Evolutionary conservation across 2,797 vertebrate genomes (phyloP), one percentile per base, ranked within the genome.

Genomic region (Mormyrops boulengeri): DNA sequence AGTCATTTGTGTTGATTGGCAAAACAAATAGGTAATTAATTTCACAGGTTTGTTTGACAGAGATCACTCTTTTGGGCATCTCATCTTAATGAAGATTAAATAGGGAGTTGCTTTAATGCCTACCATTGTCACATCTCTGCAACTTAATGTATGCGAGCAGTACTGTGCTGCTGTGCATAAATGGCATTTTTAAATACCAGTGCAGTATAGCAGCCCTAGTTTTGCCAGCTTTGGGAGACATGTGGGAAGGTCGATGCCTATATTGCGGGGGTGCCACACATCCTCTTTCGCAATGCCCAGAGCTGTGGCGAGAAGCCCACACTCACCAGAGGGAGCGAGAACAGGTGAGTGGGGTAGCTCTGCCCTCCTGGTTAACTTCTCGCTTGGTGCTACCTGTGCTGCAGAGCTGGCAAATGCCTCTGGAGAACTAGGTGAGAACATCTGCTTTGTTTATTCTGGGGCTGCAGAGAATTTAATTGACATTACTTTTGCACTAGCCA

Each of bases 11-110:
- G 41, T n/a, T 89, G 57, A 66, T 85, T 85, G 55, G 80, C 6
- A 57, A 62, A 85, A 89, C 55, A 57, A 89, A 84, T 30, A 50
- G 88, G 26, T 85, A 85, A 66, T 49, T 49, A 60, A 85, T 66
- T 66, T 47, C 26, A 44, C 7, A 14, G 34, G 12, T 85, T 85
- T 60, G 26, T 84, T 84, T 57, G 34, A 41, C 77, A 80, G 88
- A 85, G 41, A 84, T 55, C 85, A 55, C 50, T 86, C 49, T 86
- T 86, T 86, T 26, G 85, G 85, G 85, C 85, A 30, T 52, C n/a
- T 30, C 26, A 6, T 55, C 50, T 55, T 86, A 85, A 89, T 47
- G 44, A 66, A 22, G 80, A 85, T 89, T 44, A 86, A 86, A 55
- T 55, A 50, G 41, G 11, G 26, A 50, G 49, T 14, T 53, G 85